phyloP scores from a whole-genome alignment of 2,797 vertebrate genomes.

The Anniella stebbinsi region DNA sequence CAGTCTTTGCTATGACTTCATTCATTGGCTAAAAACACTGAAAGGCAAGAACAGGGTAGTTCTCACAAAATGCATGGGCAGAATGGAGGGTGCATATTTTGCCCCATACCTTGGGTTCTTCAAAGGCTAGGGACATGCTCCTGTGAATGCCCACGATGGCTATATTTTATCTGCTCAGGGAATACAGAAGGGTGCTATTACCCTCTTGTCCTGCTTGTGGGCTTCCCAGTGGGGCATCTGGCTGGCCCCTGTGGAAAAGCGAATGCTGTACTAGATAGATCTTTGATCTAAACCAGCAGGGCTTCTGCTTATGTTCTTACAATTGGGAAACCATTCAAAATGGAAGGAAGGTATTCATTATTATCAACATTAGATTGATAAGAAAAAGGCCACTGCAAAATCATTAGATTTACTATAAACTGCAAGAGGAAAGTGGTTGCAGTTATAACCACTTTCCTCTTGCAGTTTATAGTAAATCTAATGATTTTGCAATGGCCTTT shows the following conservation, averaged over 20 bases:
- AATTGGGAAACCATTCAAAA: not conserved
- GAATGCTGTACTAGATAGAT: not conserved
- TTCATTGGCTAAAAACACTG: no score
- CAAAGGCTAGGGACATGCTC: no score
- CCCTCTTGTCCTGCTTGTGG: not conserved
- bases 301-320: not conserved
- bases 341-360: not conserved
- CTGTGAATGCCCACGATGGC: no score
- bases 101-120: no score
- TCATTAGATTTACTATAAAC: not conserved
- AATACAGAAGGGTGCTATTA: no score
- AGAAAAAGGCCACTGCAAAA: not conserved
- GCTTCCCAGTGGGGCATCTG: not conserved
- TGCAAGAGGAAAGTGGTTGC: not conserved
- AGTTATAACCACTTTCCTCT: not conserved
- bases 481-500: not conserved
- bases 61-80: no score
- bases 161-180: no score
- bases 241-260: not conserved
- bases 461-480: not conserved
- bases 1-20: no score
- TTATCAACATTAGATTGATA: no score
- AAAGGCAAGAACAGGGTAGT: no score
- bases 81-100: no score
- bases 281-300: not conserved